Percentiles rank a stretch among this genome's conserved stretches.
These are phyloP conservation scores for Alligator sinensis DNA, from an alignment of 2,113 vertebrate genomes.

Conservation along the genomic window DNA sequence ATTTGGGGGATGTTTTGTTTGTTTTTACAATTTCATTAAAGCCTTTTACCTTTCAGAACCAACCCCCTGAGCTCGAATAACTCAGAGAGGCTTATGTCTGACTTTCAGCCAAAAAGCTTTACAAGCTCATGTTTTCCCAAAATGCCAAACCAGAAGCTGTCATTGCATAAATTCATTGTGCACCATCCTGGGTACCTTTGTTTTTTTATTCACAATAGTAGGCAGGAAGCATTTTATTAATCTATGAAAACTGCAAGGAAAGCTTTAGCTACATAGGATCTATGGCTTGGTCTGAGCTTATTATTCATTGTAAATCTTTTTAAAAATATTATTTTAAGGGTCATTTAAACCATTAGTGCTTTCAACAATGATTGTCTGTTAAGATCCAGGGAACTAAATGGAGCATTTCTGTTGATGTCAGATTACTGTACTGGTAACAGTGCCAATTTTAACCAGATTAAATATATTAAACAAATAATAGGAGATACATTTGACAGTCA, in stretches of 20 bases:
- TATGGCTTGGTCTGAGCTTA: background rate
- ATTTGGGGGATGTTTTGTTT: constrained; percentile 29
- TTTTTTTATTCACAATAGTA: constrained; percentile 33
- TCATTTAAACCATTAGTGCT: constrained; percentile 1
- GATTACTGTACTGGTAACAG: background rate
- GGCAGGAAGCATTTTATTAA: background rate
- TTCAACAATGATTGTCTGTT: background rate
- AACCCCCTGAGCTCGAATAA: background rate
- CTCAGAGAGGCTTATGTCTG: constrained; percentile 2
- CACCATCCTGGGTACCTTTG: background rate
- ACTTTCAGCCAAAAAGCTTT: constrained; percentile 10
- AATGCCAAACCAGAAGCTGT: constrained; percentile 22
- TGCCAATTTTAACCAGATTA: background rate
- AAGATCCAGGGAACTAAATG: background rate
- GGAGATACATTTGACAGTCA: background rate
- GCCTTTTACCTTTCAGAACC: constrained; percentile 8
- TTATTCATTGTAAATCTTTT: background rate
- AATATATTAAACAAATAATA: background rate
- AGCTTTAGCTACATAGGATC: background rate
- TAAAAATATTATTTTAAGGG: background rate
- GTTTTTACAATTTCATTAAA: constrained; percentile 35
- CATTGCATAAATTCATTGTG: background rate
- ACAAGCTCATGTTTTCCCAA: constrained; percentile 7
- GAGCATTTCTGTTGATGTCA: background rate
- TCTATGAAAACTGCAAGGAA: background rate